phyloP scores from a whole-genome alignment of 2,113 vertebrate genomes.

The Stegostoma tigrinum region DNA sequence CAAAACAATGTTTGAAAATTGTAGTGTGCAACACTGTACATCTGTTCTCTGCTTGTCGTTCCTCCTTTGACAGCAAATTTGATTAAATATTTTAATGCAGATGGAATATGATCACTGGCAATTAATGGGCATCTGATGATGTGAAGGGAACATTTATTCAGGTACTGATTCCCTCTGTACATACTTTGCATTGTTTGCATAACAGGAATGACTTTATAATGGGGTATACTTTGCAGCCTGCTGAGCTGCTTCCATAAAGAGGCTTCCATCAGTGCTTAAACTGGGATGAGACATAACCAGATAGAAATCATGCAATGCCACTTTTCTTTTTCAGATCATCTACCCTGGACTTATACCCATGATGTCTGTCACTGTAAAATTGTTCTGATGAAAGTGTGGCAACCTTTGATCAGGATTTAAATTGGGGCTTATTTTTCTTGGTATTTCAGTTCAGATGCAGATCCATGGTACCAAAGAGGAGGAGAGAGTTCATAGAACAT shows the following conservation, averaged over 20 bases:
- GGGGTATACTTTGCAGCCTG: background rate
- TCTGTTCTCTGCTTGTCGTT: background rate
- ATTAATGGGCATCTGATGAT: conserved; percentile 10
- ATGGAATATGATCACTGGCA: background rate
- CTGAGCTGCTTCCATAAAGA: background rate
- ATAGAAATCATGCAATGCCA: background rate
- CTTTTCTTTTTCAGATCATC: background rate
- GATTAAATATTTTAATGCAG: background rate
- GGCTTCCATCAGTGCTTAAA: background rate
- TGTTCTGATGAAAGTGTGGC: background rate
- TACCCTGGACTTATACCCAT: too few species aligned
- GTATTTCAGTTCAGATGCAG: background rate
- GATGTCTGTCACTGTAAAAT: background rate
- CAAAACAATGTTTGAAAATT: background rate
- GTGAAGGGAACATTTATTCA: background rate
- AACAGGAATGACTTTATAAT: background rate
- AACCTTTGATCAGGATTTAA: background rate
- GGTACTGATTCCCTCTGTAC: background rate
- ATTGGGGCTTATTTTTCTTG: background rate
- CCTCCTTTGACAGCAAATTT: background rate
- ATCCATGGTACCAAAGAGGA: background rate
- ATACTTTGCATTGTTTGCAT: background rate
- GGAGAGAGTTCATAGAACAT: background rate
- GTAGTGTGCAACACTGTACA: background rate
- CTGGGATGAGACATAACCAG: background rate